Evolutionary conservation across 2,888 invertebrate species (phyloP).

Genomic region (Thecocarcelia acutangulata): DNA sequence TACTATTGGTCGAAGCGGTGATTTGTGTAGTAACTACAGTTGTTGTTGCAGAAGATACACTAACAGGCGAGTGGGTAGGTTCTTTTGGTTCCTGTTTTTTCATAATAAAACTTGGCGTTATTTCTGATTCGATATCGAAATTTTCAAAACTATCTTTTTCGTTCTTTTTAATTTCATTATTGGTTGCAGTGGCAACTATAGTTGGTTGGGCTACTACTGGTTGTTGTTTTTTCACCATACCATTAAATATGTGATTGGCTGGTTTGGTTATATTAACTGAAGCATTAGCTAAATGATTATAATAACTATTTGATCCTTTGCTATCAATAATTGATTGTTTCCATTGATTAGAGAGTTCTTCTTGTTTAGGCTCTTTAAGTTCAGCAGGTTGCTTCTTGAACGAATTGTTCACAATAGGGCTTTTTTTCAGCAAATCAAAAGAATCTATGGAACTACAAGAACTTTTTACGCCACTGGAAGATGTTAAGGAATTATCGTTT

Average conservation of each 20-base stretch:
- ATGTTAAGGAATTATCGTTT: slow-evolving; percentile 66
- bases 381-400: slow-evolving; percentile 46
- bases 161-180: slow-evolving; percentile 47
- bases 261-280: slow-evolving; percentile 35
- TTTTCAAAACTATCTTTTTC: slow-evolving; percentile 74
- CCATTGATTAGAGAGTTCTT: slow-evolving; percentile 55
- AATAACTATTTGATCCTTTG: slow-evolving; percentile 57
- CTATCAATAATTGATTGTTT: slow-evolving; percentile 47
- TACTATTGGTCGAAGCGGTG: slow-evolving; percentile 12
- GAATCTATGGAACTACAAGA: slow-evolving; percentile 73
- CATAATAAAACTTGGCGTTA: slow-evolving; percentile 81
- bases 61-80: slow-evolving; percentile 49
- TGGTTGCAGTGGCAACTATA: slow-evolving; percentile 4
- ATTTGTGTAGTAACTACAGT: slow-evolving; percentile 65
- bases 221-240: slow-evolving; percentile 48
- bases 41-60: slow-evolving; percentile 64
- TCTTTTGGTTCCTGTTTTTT: slow-evolving; percentile 79
- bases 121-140: slow-evolving; percentile 81
- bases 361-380: slow-evolving; percentile 51
- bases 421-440: slow-evolving; percentile 77
- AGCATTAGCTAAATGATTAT: slow-evolving; percentile 58
- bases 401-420: slow-evolving; percentile 47
- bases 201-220: not conserved
- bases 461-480: slow-evolving; percentile 50
- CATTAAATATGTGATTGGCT: slow-evolving; percentile 51